These are phyloP conservation scores for Sylvia borin DNA, from an alignment of 2,797 vertebrate species.

Conservation along the genomic window DNA sequence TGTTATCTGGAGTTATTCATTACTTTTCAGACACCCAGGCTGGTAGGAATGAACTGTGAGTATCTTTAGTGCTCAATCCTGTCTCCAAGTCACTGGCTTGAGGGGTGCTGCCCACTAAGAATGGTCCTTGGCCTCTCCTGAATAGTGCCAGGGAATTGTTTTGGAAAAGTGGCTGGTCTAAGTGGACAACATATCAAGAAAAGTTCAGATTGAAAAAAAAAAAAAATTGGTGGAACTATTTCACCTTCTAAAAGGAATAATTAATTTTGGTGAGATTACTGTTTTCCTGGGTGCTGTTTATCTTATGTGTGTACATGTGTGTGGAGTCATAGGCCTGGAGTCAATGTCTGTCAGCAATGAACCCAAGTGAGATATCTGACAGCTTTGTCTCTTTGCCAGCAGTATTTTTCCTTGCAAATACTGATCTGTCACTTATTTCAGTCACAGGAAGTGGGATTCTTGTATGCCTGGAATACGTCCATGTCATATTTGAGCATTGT, in stretches of 20 bases:
- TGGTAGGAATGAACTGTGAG: background rate
- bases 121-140: background rate
- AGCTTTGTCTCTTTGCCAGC: background rate
- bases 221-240: background rate
- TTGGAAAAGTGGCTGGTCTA: background rate
- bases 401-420: background rate
- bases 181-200: background rate
- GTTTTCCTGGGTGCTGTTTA: background rate
- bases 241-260: background rate
- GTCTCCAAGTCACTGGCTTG: background rate
- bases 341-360: background rate
- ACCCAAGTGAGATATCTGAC: background rate
- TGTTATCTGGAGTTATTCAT: background rate
- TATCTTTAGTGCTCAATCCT: background rate
- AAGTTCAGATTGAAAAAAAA: background rate
- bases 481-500: background rate
- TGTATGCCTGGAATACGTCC: background rate
- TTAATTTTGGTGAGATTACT: background rate
- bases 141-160: background rate
- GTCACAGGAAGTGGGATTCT: background rate
- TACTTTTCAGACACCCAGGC: background rate
- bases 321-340: background rate
- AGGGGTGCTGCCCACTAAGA: background rate
- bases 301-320: fast-evolving
- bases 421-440: background rate